Percentiles rank a stretch among this genome's conserved stretches.
phyloP scores from a whole-genome alignment of 1,140 invertebrate species.

The Aphis craccivora region DNA sequence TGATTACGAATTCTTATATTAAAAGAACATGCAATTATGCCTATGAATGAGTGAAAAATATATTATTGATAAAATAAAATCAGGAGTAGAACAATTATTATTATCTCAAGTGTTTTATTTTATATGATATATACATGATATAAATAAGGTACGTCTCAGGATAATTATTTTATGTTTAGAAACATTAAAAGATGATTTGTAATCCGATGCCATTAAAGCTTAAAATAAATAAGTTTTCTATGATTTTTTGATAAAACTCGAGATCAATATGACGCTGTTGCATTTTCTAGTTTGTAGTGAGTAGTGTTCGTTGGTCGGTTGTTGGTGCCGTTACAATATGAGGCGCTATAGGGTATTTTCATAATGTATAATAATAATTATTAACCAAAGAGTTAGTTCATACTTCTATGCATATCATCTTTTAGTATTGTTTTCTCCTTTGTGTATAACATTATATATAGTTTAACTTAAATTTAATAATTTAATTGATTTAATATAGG shows the following conservation, averaged over 20 bases:
- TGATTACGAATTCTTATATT: background rate
- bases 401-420: background rate
- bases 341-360: constrained; percentile 29
- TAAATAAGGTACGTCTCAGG: background rate
- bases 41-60: background rate
- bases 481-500: background rate
- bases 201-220: constrained; percentile 1
- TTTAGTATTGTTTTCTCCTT: background rate
- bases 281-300: background rate
- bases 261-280: background rate
- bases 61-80: background rate
- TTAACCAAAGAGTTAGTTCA: background rate
- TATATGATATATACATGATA: background rate
- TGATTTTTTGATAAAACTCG: background rate
- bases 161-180: constrained; percentile 4
- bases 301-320: constrained; percentile 19
- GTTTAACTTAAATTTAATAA: background rate
- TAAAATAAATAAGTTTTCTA: constrained; percentile 7
- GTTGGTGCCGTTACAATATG: constrained; percentile 13
- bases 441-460: background rate
- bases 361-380: constrained; percentile 2
- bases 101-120: constrained; percentile 26
- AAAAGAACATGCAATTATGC: background rate
- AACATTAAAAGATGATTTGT: background rate
- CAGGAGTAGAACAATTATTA: background rate